A percentile compares a stretch with the other conserved stretches of the same genome.
These are phyloP conservation scores for Thalassarche chlororhynchos DNA, from an alignment of 2,113 vertebrate species.

Conservation along the genomic window DNA sequence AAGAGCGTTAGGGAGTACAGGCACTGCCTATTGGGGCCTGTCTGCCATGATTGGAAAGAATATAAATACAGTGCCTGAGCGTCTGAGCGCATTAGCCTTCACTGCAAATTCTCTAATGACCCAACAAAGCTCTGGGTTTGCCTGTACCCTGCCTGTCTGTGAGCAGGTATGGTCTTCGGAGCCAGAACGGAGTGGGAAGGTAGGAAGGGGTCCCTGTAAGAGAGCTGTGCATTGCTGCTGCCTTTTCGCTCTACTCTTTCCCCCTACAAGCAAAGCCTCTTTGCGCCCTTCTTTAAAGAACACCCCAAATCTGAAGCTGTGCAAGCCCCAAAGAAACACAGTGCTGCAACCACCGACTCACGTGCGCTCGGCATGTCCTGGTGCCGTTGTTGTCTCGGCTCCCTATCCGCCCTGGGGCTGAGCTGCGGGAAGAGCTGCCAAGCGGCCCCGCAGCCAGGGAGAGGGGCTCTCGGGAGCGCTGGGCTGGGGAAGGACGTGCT, in stretches of 20 bases:
- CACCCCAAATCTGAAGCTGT: not conserved
- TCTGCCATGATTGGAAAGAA: not conserved
- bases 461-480: not conserved
- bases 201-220: not conserved
- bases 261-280: not conserved
- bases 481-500: not conserved
- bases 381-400: not conserved
- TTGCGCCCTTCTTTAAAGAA: not conserved
- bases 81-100: not conserved
- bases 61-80: not conserved
- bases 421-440: not conserved
- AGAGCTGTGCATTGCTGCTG: not conserved
- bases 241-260: fast-evolving
- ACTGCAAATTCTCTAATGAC: not conserved
- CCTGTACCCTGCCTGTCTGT: not conserved
- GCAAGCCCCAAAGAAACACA: not conserved
- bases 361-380: fast-evolving
- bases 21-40: not conserved
- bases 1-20: not conserved
- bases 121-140: not conserved
- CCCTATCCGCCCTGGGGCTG: not conserved
- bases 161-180: not conserved
- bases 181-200: fast-evolving
- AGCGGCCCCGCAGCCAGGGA: not conserved
- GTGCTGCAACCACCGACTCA: not conserved